phyloP scores from a whole-genome alignment of 2,888 invertebrate genomes.

The Calameuta idolon region DNA sequence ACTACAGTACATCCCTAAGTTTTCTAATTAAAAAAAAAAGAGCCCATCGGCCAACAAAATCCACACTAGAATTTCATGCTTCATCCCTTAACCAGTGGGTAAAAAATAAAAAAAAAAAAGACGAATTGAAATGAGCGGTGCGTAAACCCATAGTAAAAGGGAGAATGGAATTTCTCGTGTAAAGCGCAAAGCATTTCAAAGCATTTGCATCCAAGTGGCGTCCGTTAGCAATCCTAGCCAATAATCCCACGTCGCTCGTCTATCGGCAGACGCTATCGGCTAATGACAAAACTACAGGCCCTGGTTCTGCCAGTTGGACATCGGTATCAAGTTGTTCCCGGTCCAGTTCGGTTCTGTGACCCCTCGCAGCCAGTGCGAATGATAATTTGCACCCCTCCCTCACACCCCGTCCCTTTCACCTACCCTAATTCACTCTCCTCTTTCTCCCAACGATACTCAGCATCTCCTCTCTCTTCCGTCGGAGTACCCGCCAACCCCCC shows the following conservation, averaged over 20 bases:
- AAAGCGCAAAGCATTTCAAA: slow-evolving; percentile 34
- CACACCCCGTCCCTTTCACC: slow-evolving; percentile 19
- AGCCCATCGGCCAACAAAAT: too few relatives aligned
- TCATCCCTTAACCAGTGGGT: slow-evolving; percentile 2
- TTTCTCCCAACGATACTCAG: slow-evolving; percentile 32
- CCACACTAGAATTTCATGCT: not conserved
- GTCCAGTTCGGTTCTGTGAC: slow-evolving; percentile 55
- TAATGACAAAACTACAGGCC: slow-evolving; percentile 68
- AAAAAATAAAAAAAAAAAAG: slow-evolving; percentile 9
- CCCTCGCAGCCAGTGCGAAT: slow-evolving; percentile 58
- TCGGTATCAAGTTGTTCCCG: slow-evolving; percentile 65
- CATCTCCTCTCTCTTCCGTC: slow-evolving; percentile 23
- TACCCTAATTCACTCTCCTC: slow-evolving; percentile 6
- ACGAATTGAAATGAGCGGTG: slow-evolving; percentile 6
- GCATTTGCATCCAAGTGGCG: slow-evolving; percentile 64
- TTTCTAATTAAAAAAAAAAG: not conserved
- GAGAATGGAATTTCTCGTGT: not conserved
- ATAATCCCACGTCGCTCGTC: slow-evolving; percentile 60
- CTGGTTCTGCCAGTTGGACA: slow-evolving; percentile 40
- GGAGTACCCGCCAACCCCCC: slow-evolving; percentile 38
- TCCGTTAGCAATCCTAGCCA: slow-evolving; percentile 62
- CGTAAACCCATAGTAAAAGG: not conserved
- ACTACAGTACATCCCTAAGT: not conserved
- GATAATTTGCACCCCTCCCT: slow-evolving; percentile 61
- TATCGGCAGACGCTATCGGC: slow-evolving; percentile 64